Base-by-base conservation (phyloP, 2,797 vertebrate genomes). In the Macrochelys suwanniensis region DNA sequence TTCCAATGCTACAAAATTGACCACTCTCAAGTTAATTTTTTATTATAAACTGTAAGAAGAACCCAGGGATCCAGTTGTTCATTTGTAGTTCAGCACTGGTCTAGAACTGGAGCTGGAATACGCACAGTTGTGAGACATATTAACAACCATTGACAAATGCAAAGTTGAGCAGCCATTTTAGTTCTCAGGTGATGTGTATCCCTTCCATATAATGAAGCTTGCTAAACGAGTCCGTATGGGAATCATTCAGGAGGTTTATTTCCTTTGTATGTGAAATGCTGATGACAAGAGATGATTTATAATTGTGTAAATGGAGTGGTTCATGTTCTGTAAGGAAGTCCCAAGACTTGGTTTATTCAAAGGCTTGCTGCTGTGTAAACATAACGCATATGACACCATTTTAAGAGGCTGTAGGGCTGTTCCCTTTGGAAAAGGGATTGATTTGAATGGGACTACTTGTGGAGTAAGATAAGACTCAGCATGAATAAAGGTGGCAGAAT, bases 51-150 rank as follows among this genome's bases (percentile, higher is more conserved):
- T 88, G 87, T 95, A 95, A 94, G 90, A 96, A 83, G 95, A 97
- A 96, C 90, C 89, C 71, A 9, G 61, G 51, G 78, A 92, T 89
- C 68, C 82, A 88, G 94, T 90, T 90, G 91, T 95, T 97, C 96
- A 96, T 97, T 97, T 95, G 97, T 97, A 96, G 96, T 86, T 87
- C 90, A 97, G 95, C 87, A 88, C 80, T 42, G 21, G 94, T 95
- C 93, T 94, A 97, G 95, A 97, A 95, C 54, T 83, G 92, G 88
- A 86, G 91, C 94, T 97, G 92, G 84, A 95, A 21, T 93, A 95
- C 78, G 89, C 82, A 85, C 5, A 85, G 86, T 7, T 97, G 89
- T 96, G 97, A 96, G 95, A 97, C 91, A 91, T 0, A 0, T 61
- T 47, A 82, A 80, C 87, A 95, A 92, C 87, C 85, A 91, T 81